These are phyloP conservation scores for Parazoanthus darwini DNA, from an alignment of 92 coral and sea anemone species.

Conservation along the genomic window DNA sequence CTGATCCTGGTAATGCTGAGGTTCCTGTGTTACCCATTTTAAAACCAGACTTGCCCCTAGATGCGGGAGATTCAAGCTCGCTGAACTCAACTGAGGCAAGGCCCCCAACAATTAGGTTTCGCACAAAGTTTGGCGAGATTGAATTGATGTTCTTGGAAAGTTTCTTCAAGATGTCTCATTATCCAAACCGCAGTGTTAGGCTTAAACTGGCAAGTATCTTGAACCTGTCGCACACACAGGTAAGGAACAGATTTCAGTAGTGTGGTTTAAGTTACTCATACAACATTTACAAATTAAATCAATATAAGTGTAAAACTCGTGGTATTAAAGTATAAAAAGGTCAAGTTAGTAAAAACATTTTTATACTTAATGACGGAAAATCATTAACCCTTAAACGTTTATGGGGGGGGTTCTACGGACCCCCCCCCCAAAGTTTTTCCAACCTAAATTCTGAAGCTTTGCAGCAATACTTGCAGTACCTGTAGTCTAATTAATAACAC, in stretches of 20 bases:
- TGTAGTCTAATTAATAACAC: too few species aligned
- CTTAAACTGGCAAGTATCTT: constrained; percentile 6
- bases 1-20: not conserved
- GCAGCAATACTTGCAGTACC: too few species aligned
- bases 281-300: too few species aligned
- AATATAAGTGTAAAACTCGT: too few species aligned
- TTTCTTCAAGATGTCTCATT: constrained; percentile 2
- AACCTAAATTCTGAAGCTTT: too few species aligned
- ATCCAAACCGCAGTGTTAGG: not conserved
- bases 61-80: not conserved
- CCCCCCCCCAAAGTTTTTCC: too few species aligned
- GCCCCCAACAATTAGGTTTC: not conserved
- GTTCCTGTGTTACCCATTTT: not conserved
- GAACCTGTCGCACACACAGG: constrained; percentile 19
- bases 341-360: too few species aligned
- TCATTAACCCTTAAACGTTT: too few species aligned
- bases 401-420: too few species aligned
- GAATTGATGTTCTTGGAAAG: constrained; percentile 12
- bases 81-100: not conserved
- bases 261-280: too few species aligned
- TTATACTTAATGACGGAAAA: too few species aligned
- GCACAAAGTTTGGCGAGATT: not conserved
- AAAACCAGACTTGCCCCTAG: not conserved
- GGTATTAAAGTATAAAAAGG: too few species aligned
- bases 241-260: not conserved